These are phyloP conservation scores for Drosophila cardini DNA, from an alignment of 1,140 invertebrate genomes.

Conservation along the genomic window DNA sequence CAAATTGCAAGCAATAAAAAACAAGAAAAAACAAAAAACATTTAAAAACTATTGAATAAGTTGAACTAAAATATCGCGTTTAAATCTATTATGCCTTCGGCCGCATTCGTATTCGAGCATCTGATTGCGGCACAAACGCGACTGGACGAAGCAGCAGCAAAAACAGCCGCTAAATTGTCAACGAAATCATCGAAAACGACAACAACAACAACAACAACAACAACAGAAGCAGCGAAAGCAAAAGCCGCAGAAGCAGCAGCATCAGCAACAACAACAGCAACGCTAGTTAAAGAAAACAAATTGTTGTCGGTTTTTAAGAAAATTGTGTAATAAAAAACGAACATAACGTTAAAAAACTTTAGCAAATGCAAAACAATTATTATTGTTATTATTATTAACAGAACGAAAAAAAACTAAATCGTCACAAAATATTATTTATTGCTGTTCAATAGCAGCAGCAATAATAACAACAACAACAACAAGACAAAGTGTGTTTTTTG, in stretches of 20 bases:
- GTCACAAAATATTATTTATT: constrained; percentile 22
- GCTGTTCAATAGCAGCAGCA: not conserved
- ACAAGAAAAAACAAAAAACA: constrained; percentile 5
- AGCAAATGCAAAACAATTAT: constrained; percentile 23
- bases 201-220: constrained; percentile 23
- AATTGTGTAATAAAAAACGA: constrained; percentile 67
- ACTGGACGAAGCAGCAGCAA: constrained; percentile 59
- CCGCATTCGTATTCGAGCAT: constrained; percentile 78
- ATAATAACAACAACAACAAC: not conserved
- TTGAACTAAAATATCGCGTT: constrained; percentile 19
- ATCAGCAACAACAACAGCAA: too few relatives aligned
- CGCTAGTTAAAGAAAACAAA: constrained; percentile 60
- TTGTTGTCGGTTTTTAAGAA: constrained; percentile 63
- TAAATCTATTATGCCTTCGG: constrained; percentile 70
- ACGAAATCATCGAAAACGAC: constrained; percentile 24
- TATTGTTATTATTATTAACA: constrained; percentile 36
- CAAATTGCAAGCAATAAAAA: constrained; percentile 7
- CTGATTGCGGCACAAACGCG: constrained; percentile 78
- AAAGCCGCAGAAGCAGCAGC: constrained; percentile 26
- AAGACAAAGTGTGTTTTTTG: constrained; percentile 20
- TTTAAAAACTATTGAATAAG: constrained; percentile 3
- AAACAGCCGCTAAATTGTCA: constrained; percentile 15
- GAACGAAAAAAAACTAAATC: constrained; percentile 22
- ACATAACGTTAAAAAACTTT: constrained; percentile 2
- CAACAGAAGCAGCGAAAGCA: constrained; percentile 17